Conservation (phyloP, 2,113 vertebrate species). For the Aix galericulata region DNA sequence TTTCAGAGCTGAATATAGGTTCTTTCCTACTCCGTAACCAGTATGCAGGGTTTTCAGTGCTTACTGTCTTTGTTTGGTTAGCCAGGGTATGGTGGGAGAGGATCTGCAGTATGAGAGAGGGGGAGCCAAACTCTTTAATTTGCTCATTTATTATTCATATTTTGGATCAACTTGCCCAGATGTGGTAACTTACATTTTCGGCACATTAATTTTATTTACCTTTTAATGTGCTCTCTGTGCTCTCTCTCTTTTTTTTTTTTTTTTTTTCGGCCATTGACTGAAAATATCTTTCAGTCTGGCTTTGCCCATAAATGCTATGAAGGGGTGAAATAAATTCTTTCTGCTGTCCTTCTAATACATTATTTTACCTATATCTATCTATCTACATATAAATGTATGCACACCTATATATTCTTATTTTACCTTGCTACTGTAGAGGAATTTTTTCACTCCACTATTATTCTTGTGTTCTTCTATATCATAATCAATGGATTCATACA, state of each 20-base stretch:
- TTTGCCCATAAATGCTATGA: background rate
- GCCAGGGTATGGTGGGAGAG: background rate
- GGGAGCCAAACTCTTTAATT: background rate
- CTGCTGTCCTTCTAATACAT: background rate
- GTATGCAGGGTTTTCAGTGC: background rate
- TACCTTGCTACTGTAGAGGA: slow-evolving; percentile 90
- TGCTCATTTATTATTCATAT: background rate
- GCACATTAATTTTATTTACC: background rate
- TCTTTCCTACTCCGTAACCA: background rate
- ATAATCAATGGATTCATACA: slow-evolving; percentile 84
- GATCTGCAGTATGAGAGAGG: background rate
- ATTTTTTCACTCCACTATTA: slow-evolving; percentile 77
- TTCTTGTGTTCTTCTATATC: slow-evolving; percentile 80
- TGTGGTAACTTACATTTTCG: background rate
- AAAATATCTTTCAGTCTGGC: background rate
- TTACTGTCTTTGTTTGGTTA: background rate
- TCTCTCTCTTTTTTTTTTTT: background rate
- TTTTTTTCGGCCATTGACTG: background rate
- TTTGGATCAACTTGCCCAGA: background rate
- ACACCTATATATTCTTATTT: background rate
- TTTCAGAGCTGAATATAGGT: background rate
- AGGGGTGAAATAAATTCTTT: background rate
- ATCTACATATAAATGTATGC: too few species aligned
- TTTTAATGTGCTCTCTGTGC: background rate
- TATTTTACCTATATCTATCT: too few species aligned